Conservation (phyloP, 2,113 vertebrate genomes). For the Zosterops pallidus region DNA sequence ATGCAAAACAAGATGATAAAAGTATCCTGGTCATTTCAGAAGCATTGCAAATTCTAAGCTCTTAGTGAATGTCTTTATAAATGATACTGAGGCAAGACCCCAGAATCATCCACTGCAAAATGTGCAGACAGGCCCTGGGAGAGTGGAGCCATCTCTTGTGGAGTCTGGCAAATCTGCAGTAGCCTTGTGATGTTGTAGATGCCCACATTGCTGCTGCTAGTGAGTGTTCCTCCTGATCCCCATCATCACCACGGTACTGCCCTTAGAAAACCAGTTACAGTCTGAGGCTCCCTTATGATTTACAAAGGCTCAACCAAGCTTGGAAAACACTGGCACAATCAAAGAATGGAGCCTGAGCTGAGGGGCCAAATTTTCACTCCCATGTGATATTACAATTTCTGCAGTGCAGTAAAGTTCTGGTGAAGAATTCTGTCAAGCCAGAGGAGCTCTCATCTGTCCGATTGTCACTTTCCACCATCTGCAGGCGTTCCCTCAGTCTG, state of each 20-base stretch:
- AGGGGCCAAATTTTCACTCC: not conserved
- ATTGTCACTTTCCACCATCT: not conserved
- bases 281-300: rapidly evolving
- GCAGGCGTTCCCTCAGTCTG: not conserved
- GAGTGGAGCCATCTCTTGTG: not conserved
- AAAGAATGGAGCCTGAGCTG: not conserved
- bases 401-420: not conserved
- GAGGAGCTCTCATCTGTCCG: not conserved
- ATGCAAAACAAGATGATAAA: not conserved
- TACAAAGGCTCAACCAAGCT: rapidly evolving
- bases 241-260: not conserved
- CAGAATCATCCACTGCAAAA: not conserved
- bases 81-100: not conserved
- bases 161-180: not conserved
- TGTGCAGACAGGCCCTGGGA: not conserved
- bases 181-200: not conserved
- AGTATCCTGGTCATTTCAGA: not conserved
- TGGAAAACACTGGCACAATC: not conserved
- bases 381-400: not conserved
- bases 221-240: not conserved
- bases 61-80: not conserved
- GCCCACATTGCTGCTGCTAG: rapidly evolving
- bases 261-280: not conserved
- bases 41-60: not conserved
- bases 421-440: not conserved